A percentile compares a stretch with the other conserved stretches of the same genome.
These are phyloP conservation scores for Uloborus diversus DNA, from an alignment of 1,140 invertebrate genomes.

Conservation along the genomic window DNA sequence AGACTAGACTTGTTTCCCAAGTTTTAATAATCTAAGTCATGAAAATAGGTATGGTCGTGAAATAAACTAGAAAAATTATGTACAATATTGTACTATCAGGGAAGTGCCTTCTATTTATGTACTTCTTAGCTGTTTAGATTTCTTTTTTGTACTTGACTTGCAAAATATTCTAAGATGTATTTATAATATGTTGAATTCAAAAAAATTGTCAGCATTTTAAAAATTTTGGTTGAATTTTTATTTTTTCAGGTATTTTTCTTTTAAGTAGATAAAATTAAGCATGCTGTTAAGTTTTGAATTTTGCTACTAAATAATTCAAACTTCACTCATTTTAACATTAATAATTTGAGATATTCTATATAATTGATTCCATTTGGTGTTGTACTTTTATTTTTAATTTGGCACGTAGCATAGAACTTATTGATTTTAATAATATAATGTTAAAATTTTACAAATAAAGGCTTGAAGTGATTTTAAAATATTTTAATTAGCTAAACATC, in stretches of 20 bases:
- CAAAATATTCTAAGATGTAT: too few species aligned
- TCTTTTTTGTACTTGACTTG: not conserved
- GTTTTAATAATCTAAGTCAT: not conserved
- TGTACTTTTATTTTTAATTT: too few species aligned
- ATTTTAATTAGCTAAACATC: too few species aligned
- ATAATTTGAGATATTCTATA: too few species aligned
- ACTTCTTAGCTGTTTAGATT: constrained; percentile 10
- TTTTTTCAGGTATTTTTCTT: not conserved
- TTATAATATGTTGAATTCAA: not conserved
- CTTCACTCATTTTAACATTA: not conserved
- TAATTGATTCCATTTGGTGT: too few species aligned
- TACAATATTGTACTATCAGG: not conserved
- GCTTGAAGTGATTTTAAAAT: too few species aligned
- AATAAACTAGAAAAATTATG: not conserved
- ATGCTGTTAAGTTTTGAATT: not conserved
- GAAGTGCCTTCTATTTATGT: constrained; percentile 38
- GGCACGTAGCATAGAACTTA: too few species aligned
- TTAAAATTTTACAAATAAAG: too few species aligned
- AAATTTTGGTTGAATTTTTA: not conserved
- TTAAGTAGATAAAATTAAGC: not conserved
- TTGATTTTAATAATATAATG: too few species aligned
- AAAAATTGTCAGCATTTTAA: not conserved
- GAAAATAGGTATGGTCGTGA: not conserved
- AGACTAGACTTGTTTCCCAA: not conserved
- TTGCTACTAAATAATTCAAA: not conserved